Base-by-base conservation (phyloP, 2,797 vertebrate species). In the Muraenolepis orangiensis region DNA sequence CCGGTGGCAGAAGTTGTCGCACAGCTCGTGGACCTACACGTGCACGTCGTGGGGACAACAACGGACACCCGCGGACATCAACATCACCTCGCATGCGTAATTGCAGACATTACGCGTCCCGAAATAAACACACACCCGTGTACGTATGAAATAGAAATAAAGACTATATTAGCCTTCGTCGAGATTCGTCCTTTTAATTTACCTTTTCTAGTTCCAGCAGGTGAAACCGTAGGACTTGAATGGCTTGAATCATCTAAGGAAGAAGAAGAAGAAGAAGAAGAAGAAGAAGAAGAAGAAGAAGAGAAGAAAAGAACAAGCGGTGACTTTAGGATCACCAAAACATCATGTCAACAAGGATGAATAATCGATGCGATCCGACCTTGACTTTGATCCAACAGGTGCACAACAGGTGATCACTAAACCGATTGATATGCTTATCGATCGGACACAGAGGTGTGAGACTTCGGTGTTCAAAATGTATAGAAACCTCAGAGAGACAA, bases 201-300 rank as follows among this genome's bases (percentile, higher is more conserved):
- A 98, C 97, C 96, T 98, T 98, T 90, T 98, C 97, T 91, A 98
- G 92, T 89, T 98, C 97, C 94, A 98, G 88, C 72, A 98, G 95
- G 91, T 98, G 96, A 91, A 98, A 98, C 81, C 97, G 94, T 85
- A 98, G 93, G 81, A 98, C 96, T 93, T 98, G 97, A 92, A 98
- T 98, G 75, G 97, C 96, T 93, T 98, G 97, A 83, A 98, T 97
- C 96, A 98, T 98, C 97, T 98, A 90, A 75, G 94, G 92, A 75
- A 46, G 69, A 66, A 10, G 2, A 28, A 67, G 5, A 14, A 67
- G 10, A 26, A 20, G 6, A 29, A 23, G 10, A 66, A 66, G 2
- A 66, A 23, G 0, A 66, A 28, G 5, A 66, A 29, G 10, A 18
- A 46, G 3, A 46, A 46, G 3, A 46, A 46, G 2, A 46, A 46